Percentiles rank a stretch among this genome's conserved stretches.
phyloP scores from a whole-genome alignment of 2,113 vertebrate species.

The Melozone crissalis region DNA sequence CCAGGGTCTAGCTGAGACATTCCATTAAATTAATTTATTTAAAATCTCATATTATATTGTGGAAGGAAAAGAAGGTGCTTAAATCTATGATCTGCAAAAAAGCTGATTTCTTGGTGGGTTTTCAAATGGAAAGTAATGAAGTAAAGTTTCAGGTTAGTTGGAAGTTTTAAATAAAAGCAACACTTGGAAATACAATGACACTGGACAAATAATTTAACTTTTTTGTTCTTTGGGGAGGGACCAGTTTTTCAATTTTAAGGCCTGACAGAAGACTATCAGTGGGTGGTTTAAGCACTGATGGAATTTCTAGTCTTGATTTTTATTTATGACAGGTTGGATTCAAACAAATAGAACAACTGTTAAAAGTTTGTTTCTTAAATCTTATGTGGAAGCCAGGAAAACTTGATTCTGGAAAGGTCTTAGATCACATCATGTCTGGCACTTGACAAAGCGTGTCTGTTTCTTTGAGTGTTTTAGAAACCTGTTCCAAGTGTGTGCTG shows the following conservation, averaged over 20 bases:
- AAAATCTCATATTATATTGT: neutral
- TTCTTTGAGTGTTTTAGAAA: neutral
- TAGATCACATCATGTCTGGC: neutral
- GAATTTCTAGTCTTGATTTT: neutral
- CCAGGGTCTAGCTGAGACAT: neutral
- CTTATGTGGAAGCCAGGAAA: neutral
- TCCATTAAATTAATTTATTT: neutral
- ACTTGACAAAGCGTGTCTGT: neutral
- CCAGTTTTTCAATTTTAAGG: neutral
- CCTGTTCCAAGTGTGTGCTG: neutral
- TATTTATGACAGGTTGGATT: neutral
- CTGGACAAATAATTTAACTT: neutral
- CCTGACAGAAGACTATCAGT: neutral
- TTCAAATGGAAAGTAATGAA: neutral
- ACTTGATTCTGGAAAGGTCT: neutral
- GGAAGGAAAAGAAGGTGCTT: neutral
- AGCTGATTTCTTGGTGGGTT: neutral
- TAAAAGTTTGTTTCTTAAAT: neutral
- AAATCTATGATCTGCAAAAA: neutral
- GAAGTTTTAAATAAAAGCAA: neutral
- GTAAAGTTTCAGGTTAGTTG: neutral
- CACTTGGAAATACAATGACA: neutral
- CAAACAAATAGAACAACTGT: neutral
- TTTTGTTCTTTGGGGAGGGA: neutral
- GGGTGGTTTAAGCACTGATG: neutral